phyloP scores from a whole-genome alignment of 2,113 vertebrate species.

The Diphyllodes magnificus region DNA sequence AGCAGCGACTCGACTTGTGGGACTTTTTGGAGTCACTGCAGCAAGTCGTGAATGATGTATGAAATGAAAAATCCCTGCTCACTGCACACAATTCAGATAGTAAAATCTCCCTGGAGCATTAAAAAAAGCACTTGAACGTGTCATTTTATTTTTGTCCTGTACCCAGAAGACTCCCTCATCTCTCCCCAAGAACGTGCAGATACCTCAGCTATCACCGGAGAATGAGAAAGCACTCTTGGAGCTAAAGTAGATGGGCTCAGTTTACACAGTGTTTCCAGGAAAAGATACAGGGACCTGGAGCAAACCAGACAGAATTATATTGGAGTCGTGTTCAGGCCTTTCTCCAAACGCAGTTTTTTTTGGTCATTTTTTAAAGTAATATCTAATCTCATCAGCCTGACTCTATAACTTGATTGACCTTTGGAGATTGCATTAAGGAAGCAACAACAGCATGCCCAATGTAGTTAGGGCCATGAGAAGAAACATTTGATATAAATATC shows the following conservation, averaged over 20 bases:
- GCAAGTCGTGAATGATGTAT: conserved; percentile 57
- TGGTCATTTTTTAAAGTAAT: conserved; percentile 38
- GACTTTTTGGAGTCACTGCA: conserved; percentile 39
- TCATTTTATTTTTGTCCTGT: conserved; percentile 49
- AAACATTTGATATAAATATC: conserved; percentile 19
- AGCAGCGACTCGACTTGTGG: not conserved
- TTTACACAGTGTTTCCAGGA: not conserved
- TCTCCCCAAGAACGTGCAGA: not conserved
- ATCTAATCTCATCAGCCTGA: conserved; percentile 42
- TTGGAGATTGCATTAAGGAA: conserved; percentile 34
- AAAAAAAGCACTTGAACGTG: conserved; percentile 43
- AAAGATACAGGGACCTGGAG: not conserved
- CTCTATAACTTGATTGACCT: conserved; percentile 56
- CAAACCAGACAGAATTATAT: conserved; percentile 7
- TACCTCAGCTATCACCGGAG: not conserved
- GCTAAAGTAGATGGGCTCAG: not conserved
- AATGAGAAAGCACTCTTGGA: not conserved
- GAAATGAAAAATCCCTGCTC: conserved; percentile 60
- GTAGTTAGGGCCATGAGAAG: not conserved
- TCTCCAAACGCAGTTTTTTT: not conserved
- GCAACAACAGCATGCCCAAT: not conserved
- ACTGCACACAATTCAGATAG: conserved; percentile 40
- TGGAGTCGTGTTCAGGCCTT: not conserved
- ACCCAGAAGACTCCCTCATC: conserved; percentile 22
- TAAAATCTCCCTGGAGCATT: conserved; percentile 48